Evolutionary conservation across 2,888 invertebrate species (phyloP).

Genomic region (Sinopyrophorus schimmeli): DNA sequence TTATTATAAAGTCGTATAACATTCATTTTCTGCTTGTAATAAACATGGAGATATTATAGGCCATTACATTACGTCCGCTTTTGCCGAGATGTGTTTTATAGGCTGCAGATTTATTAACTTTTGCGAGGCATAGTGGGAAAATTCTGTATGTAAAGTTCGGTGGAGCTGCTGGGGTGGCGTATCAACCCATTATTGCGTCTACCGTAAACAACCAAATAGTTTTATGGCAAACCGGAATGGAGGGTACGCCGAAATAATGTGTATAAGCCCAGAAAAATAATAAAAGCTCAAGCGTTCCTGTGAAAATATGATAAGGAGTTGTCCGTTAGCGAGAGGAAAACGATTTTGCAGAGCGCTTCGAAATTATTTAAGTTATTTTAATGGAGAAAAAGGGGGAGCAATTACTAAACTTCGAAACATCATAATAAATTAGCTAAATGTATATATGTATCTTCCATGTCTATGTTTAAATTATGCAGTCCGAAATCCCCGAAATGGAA

Average conservation of each 20-base stretch:
- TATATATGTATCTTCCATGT: too few species aligned
- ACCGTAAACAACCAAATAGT: conserved; percentile 19
- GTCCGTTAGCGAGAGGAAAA: too few species aligned
- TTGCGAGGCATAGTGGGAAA: conserved; percentile 9
- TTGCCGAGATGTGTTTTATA: conserved; percentile 18
- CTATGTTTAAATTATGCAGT: too few species aligned
- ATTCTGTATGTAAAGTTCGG: conserved; percentile 19
- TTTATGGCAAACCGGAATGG: conserved; percentile 16
- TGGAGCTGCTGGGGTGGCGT: conserved; percentile 11
- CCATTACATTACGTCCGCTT: conserved; percentile 19
- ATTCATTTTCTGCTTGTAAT: conserved; percentile 21
- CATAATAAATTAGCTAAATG: too few species aligned
- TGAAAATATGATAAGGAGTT: too few species aligned
- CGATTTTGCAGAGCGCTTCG: too few species aligned
- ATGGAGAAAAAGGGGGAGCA: too few species aligned
- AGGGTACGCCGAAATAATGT: conserved; percentile 10
- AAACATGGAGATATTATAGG: conserved; percentile 21
- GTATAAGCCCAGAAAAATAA: conserved; percentile 15
- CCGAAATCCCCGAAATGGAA: too few species aligned
- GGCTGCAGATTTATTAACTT: conserved; percentile 21
- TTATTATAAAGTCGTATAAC: conserved; percentile 20
- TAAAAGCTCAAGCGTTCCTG: conserved; percentile 13
- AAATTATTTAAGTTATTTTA: too few species aligned
- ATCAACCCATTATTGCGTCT: conserved; percentile 13
- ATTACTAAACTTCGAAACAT: too few species aligned